A percentile compares a stretch with the other conserved stretches of the same genome.
These are phyloP conservation scores for Protobothrops flavoviridis DNA, from an alignment of 2,113 vertebrate genomes.

Conservation along the genomic window DNA sequence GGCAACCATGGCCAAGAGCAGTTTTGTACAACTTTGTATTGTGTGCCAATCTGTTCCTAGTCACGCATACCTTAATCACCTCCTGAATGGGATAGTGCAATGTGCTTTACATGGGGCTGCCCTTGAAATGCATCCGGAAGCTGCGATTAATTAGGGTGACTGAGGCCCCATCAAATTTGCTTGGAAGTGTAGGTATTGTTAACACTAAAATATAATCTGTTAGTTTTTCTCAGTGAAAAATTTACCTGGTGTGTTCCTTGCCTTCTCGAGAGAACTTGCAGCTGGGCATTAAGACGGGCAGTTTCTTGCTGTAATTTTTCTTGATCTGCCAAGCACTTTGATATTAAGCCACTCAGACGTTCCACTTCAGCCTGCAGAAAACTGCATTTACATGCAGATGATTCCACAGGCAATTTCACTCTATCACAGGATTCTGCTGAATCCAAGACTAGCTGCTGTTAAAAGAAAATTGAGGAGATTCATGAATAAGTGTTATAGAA, in stretches of 20 bases:
- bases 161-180: not conserved
- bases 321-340: slow-evolving; percentile 74
- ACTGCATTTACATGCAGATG: slow-evolving; percentile 63
- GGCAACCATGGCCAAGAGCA: not conserved
- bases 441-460: slow-evolving; percentile 72
- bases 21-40: not conserved
- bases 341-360: slow-evolving; percentile 65
- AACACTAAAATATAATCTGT: not conserved
- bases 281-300: slow-evolving; percentile 64
- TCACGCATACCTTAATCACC: not conserved
- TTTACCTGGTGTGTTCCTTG: slow-evolving; percentile 70
- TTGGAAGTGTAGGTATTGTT: not conserved
- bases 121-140: not conserved
- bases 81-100: not conserved
- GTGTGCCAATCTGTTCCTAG: not conserved
- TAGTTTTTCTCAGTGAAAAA: not conserved
- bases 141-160: not conserved
- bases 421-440: slow-evolving; percentile 57
- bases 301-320: slow-evolving; percentile 74
- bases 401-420: slow-evolving; percentile 41
- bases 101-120: not conserved
- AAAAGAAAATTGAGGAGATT: not conserved
- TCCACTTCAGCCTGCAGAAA: slow-evolving; percentile 67
- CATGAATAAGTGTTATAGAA: not conserved
- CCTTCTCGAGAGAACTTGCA: slow-evolving; percentile 65